Base-by-base conservation (phyloP, 2,888 invertebrate species). In the Melanostoma mellinum region DNA sequence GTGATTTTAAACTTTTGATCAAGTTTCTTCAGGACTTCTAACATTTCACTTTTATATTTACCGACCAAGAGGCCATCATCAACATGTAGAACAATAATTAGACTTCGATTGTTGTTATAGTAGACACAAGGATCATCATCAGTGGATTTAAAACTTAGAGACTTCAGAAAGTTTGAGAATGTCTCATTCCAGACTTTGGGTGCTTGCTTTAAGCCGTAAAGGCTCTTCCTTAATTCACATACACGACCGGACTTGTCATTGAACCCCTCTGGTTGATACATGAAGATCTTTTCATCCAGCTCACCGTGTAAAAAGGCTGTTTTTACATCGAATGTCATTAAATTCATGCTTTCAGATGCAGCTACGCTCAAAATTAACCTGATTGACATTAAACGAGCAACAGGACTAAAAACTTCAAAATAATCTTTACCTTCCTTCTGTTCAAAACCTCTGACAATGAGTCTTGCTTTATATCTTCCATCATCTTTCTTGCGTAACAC, bases 121-220 rank as follows among this genome's bases (percentile, higher is more conserved):
- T 40, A 46, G 46, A 46, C 46, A 46, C 46, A 46, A 8, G 46
- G 46, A 46, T 46, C 46, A 46, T 46, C 46, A 46, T 46, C 46
- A 10, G 46, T 52, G 20, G 8, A 20, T 10, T 5, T 30, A 30
- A 52, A 30, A 20, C 30, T 30, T 20, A 52, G 33, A n/a, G n/a
- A 6, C 20, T 30, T 30, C 30, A 52, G 20, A 52, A 48, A n/a
- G 4, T 48, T 10, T n/a, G 48, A n/a, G 8, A 48, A n/a, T 48
- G 8, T 48, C 8, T 48, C n/a, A n/a, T 48, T 48, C 48, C 8
- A 48, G 48, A n/a, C 10, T 10, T 48, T 48, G 4, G 48, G 48
- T 4, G 48, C 48, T 48, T 40, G 40, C 9, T 40, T 40, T 9
- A 40, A 40, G 40, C 40, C 40, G 40, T 40, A 40, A 6, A 40